These are phyloP conservation scores for Rallus limicola DNA, from an alignment of 2,113 vertebrate species.

Conservation along the genomic window DNA sequence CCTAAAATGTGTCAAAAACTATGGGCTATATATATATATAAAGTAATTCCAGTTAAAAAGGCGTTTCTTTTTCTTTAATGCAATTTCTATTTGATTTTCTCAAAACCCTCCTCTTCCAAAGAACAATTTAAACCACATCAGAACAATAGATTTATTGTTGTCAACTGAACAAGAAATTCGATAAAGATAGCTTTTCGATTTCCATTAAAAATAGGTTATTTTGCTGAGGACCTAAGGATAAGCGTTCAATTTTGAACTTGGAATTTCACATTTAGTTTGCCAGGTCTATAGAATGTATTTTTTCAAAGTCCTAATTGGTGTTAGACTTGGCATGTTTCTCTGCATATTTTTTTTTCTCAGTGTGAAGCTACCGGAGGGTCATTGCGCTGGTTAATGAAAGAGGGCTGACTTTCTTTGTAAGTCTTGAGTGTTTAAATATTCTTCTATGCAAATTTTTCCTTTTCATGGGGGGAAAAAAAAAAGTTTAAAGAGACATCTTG, in stretches of 20 bases:
- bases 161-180: neutral
- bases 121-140: slow-evolving; percentile 8
- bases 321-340: slow-evolving; percentile 9
- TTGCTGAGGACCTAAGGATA: neutral
- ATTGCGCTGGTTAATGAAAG: slow-evolving; percentile 14
- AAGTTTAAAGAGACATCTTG: neutral
- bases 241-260: neutral
- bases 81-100: slow-evolving; percentile 32
- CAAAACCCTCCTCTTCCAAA: neutral
- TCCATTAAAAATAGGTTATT: slow-evolving; percentile 24
- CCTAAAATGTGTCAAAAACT: neutral
- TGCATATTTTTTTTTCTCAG: neutral
- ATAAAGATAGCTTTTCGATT: slow-evolving; percentile 20
- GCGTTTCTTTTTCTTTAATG: slow-evolving; percentile 16
- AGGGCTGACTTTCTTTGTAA: neutral
- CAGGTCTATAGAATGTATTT: neutral
- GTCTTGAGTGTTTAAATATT: slow-evolving; percentile 2
- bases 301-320: neutral
- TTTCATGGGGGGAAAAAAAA: neutral
- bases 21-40: neutral
- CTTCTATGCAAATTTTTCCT: neutral
- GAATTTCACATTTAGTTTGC: neutral
- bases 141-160: slow-evolving; percentile 47
- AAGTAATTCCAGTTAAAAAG: slow-evolving; percentile 19
- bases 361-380: slow-evolving; percentile 9